These are phyloP conservation scores for Ichneumon xanthorius DNA, from an alignment of 2,888 invertebrate genomes.

Conservation along the genomic window DNA sequence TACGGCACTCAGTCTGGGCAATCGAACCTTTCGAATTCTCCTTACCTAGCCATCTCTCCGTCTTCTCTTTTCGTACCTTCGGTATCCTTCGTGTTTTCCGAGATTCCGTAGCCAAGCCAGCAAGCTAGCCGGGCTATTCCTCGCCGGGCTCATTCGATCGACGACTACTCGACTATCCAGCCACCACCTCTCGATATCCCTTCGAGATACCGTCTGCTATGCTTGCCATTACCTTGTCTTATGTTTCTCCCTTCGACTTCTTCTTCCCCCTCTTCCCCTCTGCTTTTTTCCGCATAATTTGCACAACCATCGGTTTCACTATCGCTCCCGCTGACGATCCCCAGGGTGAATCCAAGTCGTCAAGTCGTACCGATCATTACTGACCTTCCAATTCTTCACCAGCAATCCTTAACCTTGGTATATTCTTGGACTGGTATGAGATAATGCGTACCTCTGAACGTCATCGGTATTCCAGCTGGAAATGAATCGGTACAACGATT, in stretches of 20 bases:
- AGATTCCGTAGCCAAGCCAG: conserved; percentile 16
- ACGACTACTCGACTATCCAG: conserved; percentile 42
- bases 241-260: conserved; percentile 12
- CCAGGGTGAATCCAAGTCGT: background rate
- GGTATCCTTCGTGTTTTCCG: conserved; percentile 22
- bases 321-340: background rate
- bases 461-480: background rate
- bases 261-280: background rate
- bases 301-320: conserved; percentile 5
- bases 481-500: background rate
- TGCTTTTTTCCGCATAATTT: conserved; percentile 21
- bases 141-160: conserved; percentile 52
- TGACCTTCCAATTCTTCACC: background rate
- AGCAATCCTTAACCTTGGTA: background rate
- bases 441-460: background rate
- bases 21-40: conserved; percentile 71
- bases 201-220: conserved; percentile 33
- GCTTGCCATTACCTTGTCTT: conserved; percentile 8
- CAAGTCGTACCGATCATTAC: background rate
- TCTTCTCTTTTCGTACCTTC: conserved; percentile 12
- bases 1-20: conserved; percentile 60
- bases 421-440: too few species aligned
- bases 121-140: conserved; percentile 8
- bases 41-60: conserved; percentile 53
- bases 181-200: conserved; percentile 26